Percentiles rank a stretch among this genome's conserved stretches.
phyloP scores from a whole-genome alignment of 2,888 invertebrate species.

The Micoletzkya japonica region DNA sequence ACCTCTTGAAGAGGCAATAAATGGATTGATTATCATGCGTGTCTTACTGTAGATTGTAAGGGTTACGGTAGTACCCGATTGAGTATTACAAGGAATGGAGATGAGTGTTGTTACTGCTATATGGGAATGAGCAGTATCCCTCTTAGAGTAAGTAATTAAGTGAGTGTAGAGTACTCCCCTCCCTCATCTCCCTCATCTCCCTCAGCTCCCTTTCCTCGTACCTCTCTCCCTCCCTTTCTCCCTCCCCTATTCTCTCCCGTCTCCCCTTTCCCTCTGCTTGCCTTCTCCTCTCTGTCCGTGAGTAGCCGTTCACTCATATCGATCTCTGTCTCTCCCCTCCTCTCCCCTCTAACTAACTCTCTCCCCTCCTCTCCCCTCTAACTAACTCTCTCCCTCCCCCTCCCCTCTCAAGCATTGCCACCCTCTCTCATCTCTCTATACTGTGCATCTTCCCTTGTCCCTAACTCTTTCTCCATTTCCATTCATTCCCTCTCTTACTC shows the following conservation, averaged over 20 bases:
- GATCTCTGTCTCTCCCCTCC: neutral
- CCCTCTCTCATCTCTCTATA: neutral
- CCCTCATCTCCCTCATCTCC: neutral
- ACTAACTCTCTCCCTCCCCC: constrained; percentile 12
- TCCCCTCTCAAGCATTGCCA: neutral
- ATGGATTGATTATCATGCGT: no score
- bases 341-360: neutral
- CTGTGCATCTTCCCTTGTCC: constrained; percentile 12
- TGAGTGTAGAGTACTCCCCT: no score
- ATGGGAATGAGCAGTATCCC: no score
- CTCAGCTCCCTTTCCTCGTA: neutral
- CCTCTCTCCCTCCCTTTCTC: constrained; percentile 7
- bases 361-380: neutral
- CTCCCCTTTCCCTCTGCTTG: neutral
- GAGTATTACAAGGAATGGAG: no score
- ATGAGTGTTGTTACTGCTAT: no score
- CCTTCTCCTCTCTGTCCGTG: constrained; percentile 5
- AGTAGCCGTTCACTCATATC: constrained; percentile 19
- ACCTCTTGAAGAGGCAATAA: no score
- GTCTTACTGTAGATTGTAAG: no score
- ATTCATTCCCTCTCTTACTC: neutral
- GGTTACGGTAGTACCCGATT: no score
- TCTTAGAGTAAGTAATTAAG: no score
- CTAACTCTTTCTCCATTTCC: neutral
- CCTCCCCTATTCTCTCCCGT: constrained; percentile 4